A percentile compares a stretch with the other conserved stretches of the same genome.
Evolutionary conservation across 2,888 invertebrate species (phyloP).

Genomic region (Mesoligia furuncula): DNA sequence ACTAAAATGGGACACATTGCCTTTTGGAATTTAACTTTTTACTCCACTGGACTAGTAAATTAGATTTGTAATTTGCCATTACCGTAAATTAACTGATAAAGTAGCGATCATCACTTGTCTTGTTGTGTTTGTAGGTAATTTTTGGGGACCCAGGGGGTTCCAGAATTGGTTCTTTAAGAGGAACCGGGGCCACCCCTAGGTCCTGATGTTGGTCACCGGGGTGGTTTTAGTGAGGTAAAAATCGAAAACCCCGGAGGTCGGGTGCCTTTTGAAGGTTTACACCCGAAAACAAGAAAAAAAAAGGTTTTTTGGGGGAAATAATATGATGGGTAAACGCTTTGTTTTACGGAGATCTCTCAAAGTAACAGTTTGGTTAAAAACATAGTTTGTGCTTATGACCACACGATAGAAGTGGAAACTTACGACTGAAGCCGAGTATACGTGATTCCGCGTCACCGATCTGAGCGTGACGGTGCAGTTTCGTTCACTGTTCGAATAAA

Average conservation of each 20-base stretch:
- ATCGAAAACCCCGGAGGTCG: no score
- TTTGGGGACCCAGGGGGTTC: no score
- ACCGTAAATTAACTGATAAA: neutral
- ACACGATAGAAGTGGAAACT: neutral
- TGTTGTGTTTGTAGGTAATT: neutral
- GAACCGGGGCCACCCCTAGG: no score
- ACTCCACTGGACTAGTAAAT: constrained; percentile 3
- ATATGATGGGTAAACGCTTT: neutral
- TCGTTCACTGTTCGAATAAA: neutral
- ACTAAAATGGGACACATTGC: constrained; percentile 61
- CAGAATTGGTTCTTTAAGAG: no score
- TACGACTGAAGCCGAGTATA: neutral
- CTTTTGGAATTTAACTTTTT: constrained; percentile 3
- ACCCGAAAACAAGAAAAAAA: no score
- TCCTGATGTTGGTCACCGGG: no score
- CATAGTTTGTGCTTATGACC: neutral
- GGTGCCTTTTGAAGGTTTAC: no score
- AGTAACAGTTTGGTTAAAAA: neutral
- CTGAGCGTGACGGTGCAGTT: neutral
- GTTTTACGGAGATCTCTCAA: neutral
- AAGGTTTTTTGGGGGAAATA: neutral
- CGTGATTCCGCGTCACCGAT: neutral
- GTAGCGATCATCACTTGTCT: neutral
- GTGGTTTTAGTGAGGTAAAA: no score
- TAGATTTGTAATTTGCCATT: constrained; percentile 11